phyloP scores from a whole-genome alignment of 2,888 invertebrate species.

The Aradus depressus region DNA sequence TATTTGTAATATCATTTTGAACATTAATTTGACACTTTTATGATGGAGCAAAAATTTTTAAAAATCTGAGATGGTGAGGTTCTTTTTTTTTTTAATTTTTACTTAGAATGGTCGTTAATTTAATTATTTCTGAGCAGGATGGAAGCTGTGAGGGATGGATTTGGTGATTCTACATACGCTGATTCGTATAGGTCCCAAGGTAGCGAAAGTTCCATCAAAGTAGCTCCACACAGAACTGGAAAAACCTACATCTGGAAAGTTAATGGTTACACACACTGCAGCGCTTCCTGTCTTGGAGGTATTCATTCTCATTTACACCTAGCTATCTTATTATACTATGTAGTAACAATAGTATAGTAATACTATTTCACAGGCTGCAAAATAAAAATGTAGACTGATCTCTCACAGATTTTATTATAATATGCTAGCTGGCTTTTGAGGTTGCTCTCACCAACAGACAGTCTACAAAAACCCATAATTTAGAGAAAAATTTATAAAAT shows the following conservation, averaged over 20 bases:
- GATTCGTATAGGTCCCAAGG: constrained; percentile 37
- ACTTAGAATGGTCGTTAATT: neutral
- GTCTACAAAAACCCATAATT: no score
- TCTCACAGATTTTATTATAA: no score
- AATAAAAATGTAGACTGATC: no score
- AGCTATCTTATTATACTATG: no score
- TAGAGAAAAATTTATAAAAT: no score
- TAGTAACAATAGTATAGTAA: no score
- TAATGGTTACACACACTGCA: constrained; percentile 84
- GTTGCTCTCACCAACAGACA: no score
- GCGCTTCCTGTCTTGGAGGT: constrained; percentile 85
- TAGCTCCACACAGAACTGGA: constrained; percentile 56
- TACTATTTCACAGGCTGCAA: no score
- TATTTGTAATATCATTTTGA: no score
- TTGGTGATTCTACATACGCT: constrained; percentile 37
- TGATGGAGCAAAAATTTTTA: neutral
- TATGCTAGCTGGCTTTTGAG: no score
- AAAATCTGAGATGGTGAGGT: no score
- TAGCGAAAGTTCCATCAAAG: constrained; percentile 40
- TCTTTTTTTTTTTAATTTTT: constrained; percentile 1
- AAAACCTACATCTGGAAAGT: constrained; percentile 82
- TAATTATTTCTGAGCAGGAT: constrained; percentile 33
- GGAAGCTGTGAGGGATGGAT: constrained; percentile 38
- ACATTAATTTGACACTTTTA: neutral
- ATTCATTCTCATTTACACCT: no score